These are phyloP conservation scores for Lasaia peninsularis DNA, from an alignment of 1,140 invertebrate genomes.

Conservation along the genomic window DNA sequence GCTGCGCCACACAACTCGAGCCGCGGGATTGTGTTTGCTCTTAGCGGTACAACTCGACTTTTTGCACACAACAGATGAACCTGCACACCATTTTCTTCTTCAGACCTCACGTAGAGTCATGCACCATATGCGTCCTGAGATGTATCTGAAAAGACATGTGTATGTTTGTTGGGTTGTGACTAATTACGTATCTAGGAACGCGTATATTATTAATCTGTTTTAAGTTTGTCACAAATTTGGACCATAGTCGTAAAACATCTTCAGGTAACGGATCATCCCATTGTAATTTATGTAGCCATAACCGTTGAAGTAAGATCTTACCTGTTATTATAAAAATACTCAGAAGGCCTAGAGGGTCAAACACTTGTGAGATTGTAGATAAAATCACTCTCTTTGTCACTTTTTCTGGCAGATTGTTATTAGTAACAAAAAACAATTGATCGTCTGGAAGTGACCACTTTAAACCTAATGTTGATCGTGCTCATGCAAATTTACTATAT, in stretches of 20 bases:
- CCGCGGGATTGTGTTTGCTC: no score
- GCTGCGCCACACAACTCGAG: no score
- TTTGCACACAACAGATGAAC: no score
- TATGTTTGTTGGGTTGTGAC: no score
- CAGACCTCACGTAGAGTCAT: no score
- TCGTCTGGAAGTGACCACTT: conserved; percentile 13
- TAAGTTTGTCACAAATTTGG: no score
- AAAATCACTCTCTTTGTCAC: conserved; percentile 10
- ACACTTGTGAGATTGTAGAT: conserved; percentile 15
- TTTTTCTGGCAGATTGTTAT: conserved; percentile 2
- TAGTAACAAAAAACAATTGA: conserved; percentile 2
- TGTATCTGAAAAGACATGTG: no score
- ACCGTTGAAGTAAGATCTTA: conserved; percentile 13
- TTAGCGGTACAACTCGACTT: no score
- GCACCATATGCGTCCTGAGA: no score
- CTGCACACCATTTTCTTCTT: no score
- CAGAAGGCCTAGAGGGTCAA: conserved; percentile 11
- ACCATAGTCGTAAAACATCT: background rate
- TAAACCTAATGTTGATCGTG: conserved; percentile 1
- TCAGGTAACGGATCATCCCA: conserved; percentile 11
- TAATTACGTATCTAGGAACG: no score
- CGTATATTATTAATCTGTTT: no score
- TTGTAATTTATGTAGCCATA: conserved; percentile 7
- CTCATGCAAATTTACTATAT: conserved; percentile 11
- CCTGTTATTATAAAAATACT: conserved; percentile 9